Conservation (phyloP, 2,797 vertebrate species). For the Danionella dracula region DNA sequence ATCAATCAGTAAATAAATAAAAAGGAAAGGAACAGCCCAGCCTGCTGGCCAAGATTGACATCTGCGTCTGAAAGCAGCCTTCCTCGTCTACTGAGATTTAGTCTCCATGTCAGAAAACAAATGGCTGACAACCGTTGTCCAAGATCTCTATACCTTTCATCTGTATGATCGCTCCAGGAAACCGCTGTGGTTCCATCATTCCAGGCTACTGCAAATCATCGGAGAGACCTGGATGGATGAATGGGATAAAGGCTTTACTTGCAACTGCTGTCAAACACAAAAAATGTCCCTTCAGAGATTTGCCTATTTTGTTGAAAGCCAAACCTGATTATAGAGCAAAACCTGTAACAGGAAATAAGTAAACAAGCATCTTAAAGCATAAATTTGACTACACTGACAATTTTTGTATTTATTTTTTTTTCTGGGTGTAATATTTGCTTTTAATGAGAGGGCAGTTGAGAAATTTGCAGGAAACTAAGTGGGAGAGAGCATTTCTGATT, state of each 20-base stretch:
- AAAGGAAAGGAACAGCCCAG: conserved; percentile 15
- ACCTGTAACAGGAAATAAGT: not conserved
- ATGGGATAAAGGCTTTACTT: conserved; percentile 18
- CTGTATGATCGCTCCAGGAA: conserved; percentile 11
- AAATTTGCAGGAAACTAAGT: not conserved
- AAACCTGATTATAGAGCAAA: not conserved
- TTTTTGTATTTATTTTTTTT: not conserved
- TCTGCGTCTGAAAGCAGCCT: conserved; percentile 23
- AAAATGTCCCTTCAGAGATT: not conserved
- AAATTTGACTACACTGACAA: not conserved
- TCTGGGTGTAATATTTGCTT: not conserved
- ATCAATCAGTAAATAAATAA: too few species aligned
- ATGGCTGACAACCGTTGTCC: conserved; percentile 7
- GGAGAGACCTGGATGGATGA: conserved; percentile 5
- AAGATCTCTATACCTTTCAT: not conserved
- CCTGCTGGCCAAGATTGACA: conserved; percentile 13
- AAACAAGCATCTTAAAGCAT: not conserved
- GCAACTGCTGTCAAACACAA: conserved; percentile 8
- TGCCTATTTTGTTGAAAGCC: conserved; percentile 11
- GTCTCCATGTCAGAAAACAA: conserved; percentile 28
- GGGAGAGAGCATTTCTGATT: too few species aligned
- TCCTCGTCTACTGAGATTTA: conserved; percentile 26
- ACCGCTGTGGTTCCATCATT: conserved; percentile 23
- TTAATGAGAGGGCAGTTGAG: not conserved
- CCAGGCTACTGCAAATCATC: conserved; percentile 22